Base-by-base conservation (phyloP, 2,888 invertebrate genomes). In the Drosophila anceps region DNA sequence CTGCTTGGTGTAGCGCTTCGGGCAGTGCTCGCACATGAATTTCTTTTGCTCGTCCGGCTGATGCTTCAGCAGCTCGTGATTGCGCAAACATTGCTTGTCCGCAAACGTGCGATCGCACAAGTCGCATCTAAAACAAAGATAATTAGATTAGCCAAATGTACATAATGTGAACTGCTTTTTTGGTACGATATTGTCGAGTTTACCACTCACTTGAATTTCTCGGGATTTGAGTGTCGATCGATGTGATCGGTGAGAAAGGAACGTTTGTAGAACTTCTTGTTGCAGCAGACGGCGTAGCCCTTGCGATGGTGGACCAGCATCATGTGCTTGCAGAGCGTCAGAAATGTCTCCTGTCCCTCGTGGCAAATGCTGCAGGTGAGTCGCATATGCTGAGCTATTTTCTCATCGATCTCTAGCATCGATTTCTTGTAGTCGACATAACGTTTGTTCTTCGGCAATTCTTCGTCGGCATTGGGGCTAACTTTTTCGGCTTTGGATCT, bases 231-330 rank as follows among this genome's bases (percentile, higher is more conserved):
- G 72, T 93, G 93, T 4, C 91, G 89, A 48, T 92, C 91, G 1
- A 93, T 91, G 65, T 93, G 93, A 57, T 93, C 93, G 7, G 92
- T 87, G 48, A 93, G 84, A 12, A 91, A 85, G 7, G 91, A 89
- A 2, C 92, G 89, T 48, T 92, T 91, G 48, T 89, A 91, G 46
- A 92, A 92, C 68, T 93, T 93, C 54, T 91, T 91, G 60, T 92
- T 91, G 66, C 93, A 93, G 50, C 93, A 93, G 9, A 90, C 73
- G 0, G 91, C 86, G 64, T 92, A 93, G 4, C 92, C 93, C 33
- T 89, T 90, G 44, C 80, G 75, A 15, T 83, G 80, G 53, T 92
- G 92, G 9, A 24, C 46, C 33, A 79, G 79, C 61, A 77, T 69
- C 80, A 91, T 92, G 70, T 92, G 92, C 65, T 84, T 82, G 69